These are phyloP conservation scores for Lasioglossum morio DNA, from an alignment of 2,888 invertebrate species.

Conservation along the genomic window DNA sequence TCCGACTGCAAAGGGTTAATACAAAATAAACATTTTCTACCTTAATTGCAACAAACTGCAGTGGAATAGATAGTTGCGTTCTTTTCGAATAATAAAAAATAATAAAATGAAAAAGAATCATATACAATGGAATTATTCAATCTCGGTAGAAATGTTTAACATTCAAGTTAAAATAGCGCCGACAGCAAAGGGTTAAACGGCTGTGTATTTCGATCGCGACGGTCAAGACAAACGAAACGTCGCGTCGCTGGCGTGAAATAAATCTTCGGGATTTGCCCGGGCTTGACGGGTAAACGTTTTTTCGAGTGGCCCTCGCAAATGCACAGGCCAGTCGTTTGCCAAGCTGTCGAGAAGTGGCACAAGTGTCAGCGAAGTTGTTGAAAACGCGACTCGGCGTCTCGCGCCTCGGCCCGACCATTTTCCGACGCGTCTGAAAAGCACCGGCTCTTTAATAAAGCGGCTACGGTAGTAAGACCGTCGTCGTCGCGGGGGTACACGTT, in stretches of 20 bases:
- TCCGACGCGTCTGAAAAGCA: constrained; percentile 34
- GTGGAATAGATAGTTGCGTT: too few species aligned
- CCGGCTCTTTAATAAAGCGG: constrained; percentile 22
- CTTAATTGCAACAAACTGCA: too few species aligned
- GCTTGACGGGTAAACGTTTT: constrained; percentile 30
- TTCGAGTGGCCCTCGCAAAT: constrained; percentile 32
- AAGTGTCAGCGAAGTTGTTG: constrained; percentile 47
- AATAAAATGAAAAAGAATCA: too few species aligned
- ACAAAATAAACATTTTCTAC: too few species aligned
- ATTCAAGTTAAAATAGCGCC: too few species aligned
- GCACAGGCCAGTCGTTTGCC: constrained; percentile 39
- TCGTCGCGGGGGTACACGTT: constrained; percentile 36
- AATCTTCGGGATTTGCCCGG: constrained; percentile 25
- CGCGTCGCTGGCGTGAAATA: neutral
- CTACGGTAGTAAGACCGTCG: constrained; percentile 37
- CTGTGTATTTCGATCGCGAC: neutral
- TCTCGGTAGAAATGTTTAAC: too few species aligned
- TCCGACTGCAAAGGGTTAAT: too few species aligned
- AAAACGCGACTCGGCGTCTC: constrained; percentile 15
- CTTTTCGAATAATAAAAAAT: too few species aligned
- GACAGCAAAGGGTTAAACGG: neutral
- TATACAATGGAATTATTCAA: too few species aligned
- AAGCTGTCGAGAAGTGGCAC: constrained; percentile 50
- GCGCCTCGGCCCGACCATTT: constrained; percentile 34
- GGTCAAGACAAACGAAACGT: neutral